Conservation (phyloP, 1,140 invertebrate species). For the Atta cephalotes region DNA sequence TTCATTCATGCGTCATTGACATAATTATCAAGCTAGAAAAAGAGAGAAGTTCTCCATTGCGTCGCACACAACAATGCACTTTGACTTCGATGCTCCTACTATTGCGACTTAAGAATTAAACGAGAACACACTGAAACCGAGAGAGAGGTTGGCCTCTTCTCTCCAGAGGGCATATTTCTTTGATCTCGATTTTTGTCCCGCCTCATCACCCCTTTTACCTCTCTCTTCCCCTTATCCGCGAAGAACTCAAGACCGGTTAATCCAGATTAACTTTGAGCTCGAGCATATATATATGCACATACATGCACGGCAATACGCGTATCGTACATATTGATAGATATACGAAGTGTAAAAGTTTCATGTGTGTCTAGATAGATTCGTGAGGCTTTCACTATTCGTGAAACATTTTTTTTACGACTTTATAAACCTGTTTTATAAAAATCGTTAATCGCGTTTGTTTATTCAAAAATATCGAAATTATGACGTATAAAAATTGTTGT, state of each 20-base stretch:
- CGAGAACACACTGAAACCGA: constrained; percentile 45
- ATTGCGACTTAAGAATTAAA: constrained; percentile 41
- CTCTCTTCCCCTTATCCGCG: constrained; percentile 28
- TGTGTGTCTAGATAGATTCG: constrained; percentile 18
- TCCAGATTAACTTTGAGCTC: constrained; percentile 77
- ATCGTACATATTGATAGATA: constrained; percentile 36
- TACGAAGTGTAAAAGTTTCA: constrained; percentile 28
- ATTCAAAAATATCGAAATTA: neutral
- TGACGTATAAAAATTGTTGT: too few relatives aligned
- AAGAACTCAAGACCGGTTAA: constrained; percentile 76
- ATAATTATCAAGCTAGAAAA: neutral
- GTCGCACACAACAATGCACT: constrained; percentile 39
- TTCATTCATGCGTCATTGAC: neutral
- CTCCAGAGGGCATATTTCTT: constrained; percentile 71
- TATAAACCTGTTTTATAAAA: neutral
- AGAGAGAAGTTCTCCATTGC: constrained; percentile 25
- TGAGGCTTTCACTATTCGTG: neutral
- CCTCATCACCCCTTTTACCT: neutral
- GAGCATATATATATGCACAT: constrained; percentile 33
- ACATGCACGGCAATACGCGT: neutral
- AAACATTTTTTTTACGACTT: neutral
- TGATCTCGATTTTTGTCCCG: constrained; percentile 74
- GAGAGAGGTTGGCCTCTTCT: constrained; percentile 41
- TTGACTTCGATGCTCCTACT: constrained; percentile 6
- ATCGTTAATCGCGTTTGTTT: constrained; percentile 15